Percentiles rank a stretch among this genome's conserved stretches.
Evolutionary conservation across 2,797 vertebrate species (phyloP).

Genomic region (Diglossa cyanea): DNA sequence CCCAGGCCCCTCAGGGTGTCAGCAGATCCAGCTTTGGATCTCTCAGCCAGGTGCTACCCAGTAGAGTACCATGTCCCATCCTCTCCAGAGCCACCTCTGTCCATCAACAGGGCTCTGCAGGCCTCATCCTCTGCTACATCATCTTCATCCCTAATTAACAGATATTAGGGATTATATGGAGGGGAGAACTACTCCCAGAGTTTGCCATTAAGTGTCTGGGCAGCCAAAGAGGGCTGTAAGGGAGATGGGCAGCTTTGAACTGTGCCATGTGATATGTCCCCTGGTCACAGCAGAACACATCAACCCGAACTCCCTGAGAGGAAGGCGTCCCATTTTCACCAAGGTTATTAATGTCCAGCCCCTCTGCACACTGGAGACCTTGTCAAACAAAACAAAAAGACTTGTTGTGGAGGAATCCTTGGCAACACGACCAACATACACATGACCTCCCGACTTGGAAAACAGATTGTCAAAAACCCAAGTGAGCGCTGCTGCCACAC

Average conservation of each 20-base stretch:
- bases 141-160: neutral
- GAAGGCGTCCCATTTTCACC: neutral
- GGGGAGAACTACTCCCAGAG: neutral
- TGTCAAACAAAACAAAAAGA: constrained; percentile 38
- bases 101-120: neutral
- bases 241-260: neutral
- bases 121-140: neutral
- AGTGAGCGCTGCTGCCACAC: neutral
- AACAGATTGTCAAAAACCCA: constrained; percentile 9
- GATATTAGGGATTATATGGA: neutral
- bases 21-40: neutral
- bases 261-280: rapidly evolving
- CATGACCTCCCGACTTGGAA: neutral
- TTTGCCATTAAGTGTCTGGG: neutral
- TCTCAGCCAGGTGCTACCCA: neutral
- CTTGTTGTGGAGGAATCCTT: constrained; percentile 37
- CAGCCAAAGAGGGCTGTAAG: neutral
- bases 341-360: neutral
- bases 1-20: neutral
- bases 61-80: neutral
- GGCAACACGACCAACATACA: neutral
- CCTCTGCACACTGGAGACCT: neutral
- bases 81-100: neutral
- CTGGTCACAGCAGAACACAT: neutral
- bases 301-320: neutral